Evolutionary conservation across 1,140 invertebrate genomes (phyloP), one percentile per base, ranked within the genome.

Genomic region (Orius insidiosus): DNA sequence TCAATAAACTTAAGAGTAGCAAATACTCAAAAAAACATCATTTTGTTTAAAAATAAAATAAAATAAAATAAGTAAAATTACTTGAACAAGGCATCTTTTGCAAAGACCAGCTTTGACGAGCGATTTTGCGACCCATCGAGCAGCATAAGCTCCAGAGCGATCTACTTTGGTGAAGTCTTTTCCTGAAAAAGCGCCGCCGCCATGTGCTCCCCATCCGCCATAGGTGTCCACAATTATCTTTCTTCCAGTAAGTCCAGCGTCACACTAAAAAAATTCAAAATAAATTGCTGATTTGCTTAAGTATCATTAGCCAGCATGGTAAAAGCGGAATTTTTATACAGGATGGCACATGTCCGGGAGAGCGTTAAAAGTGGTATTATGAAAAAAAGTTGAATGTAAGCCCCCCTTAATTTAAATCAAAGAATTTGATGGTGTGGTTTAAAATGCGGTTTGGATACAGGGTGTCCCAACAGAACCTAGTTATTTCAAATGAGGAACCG

Each of bases 141-240:
- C 73, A 43, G 76, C 76, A 57, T 80, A 80, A 0, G 78, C 77
- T 10, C 72, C 78, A 9, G 71, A 76, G 33, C 78, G 56, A 35
- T 58, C 56, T n/a, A 58, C 56, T 59, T 80, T 81, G 3, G 76
- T 70, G 51, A 69, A 71, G 57, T 81, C 78, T 59, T 80, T 80
- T 30, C 77, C 77, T 31, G 73, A 76, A 58, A 80, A 80, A 11
- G 77, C 77, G 51, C 78, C 77, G 51, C 77, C 77, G 34, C 77
- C 77, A 54, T 81, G 78, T 38, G 74, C 72, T 16, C 74, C 76
- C 74, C 70, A 75, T 2, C 77, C 77, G 19, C 77, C 78, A 55
- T 80, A 81, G 0, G 78, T 81, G 54, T 80, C 77, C 3, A 81
- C 78, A 54, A 80, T 82, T 47, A 80, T 81, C 54, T 80, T 80